phyloP scores from a whole-genome alignment of 2,113 vertebrate genomes.

The Heterotilapia buettikoferi region DNA sequence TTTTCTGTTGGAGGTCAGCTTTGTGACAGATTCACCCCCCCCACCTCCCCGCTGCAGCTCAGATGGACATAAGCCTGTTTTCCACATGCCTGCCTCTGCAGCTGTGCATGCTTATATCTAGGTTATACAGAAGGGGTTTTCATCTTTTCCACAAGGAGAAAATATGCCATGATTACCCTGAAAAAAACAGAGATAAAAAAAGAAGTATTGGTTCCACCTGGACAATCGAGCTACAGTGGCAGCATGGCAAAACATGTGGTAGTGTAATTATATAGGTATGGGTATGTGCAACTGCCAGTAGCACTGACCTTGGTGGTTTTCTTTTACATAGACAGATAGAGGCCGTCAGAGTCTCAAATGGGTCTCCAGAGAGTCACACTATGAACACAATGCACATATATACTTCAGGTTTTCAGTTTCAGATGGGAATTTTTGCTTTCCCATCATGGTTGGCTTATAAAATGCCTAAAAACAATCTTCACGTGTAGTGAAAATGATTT shows the following conservation, averaged over 20 bases:
- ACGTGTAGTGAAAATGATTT: slow-evolving; percentile 3
- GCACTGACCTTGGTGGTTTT: slow-evolving; percentile 43
- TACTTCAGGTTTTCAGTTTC: neutral
- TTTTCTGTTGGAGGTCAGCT: slow-evolving; percentile 45
- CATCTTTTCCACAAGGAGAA: slow-evolving; percentile 42
- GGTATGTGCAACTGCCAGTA: slow-evolving; percentile 51
- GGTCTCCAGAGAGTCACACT: slow-evolving; percentile 9
- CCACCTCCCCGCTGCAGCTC: slow-evolving; percentile 29
- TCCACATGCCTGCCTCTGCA: slow-evolving; percentile 67
- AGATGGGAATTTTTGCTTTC: neutral
- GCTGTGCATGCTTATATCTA: slow-evolving; percentile 63
- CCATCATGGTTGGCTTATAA: neutral
- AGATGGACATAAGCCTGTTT: slow-evolving; percentile 62
- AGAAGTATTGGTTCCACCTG: slow-evolving; percentile 67
- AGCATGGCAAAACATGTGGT: slow-evolving; percentile 35
- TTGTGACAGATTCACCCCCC: slow-evolving; percentile 26
- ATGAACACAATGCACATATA: neutral
- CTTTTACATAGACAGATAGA: slow-evolving; percentile 9
- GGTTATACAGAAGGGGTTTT: slow-evolving; percentile 49
- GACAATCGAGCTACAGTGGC: slow-evolving; percentile 6
- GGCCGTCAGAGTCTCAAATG: neutral
- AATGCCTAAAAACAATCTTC: neutral
- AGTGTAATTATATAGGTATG: slow-evolving; percentile 54
- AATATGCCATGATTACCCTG: slow-evolving; percentile 40
- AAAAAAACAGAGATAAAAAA: slow-evolving; percentile 33